Base-by-base conservation (phyloP, 2,113 vertebrate species). In the Morphnarchus princeps region DNA sequence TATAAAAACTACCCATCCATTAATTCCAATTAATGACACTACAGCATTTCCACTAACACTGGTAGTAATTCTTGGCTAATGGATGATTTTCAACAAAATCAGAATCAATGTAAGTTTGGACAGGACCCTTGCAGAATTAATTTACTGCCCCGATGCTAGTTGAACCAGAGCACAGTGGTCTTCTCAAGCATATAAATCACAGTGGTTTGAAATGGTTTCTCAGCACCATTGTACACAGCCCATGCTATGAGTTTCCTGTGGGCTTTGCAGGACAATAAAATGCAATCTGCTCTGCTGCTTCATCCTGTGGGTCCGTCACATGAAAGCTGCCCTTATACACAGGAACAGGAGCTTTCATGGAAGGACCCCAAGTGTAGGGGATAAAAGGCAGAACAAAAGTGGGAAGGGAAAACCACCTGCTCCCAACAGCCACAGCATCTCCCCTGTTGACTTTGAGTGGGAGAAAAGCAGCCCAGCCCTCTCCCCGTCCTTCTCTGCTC, bases 1-100 rank as follows among this genome's bases (percentile, higher is more conserved):
- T 97, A 98, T 98, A 98, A 98, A 98, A 98, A 97, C 97, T 97
- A 98, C 89, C 97, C 97, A 98, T 97, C 98, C 98, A 97, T 98
- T 98, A 97, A 97, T 98, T 98, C 97, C 98, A 98, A 98, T 98
- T 98, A 98, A 98, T 97, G 97, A 97, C 96, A 97, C 94, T 95
- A 98, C 97, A 97, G 96, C 95, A 80, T 98, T 98, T 97, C 96
- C 93, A 96, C 94, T 96, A 98, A 97, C 97, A 89, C 95, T 95
- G 95, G 95, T 97, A 97, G 97, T 98, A 98, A 97, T 97, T 98
- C 97, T 98, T 96, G 93, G 93, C 92, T 98, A 98, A 98, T 97
- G 96, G 98, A 97, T 94, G 95, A 95, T 96, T 98, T 96, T 97
- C 94, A 97, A 91, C 97, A 97, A 97, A 97, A 96, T 97, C 96